Evolutionary conservation across 2,888 invertebrate genomes (phyloP).

Genomic region (Nebria brevicollis): DNA sequence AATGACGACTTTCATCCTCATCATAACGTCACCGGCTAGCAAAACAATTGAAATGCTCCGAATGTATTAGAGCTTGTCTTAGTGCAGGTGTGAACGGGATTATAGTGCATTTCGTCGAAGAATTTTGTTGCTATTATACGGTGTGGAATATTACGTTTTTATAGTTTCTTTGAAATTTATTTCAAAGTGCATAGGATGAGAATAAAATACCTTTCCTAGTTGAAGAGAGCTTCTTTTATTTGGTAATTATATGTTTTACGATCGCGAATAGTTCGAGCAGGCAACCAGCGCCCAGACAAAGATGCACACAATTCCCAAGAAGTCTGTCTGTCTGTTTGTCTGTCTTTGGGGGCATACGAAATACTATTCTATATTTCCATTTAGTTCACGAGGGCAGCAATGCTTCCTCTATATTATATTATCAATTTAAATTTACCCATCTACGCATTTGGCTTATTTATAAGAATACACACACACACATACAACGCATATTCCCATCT

Average conservation of each 20-base stretch:
- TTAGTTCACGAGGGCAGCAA: not conserved
- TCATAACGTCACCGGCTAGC: no score
- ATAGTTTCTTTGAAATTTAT: constrained; percentile 48
- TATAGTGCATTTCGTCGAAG: constrained; percentile 45
- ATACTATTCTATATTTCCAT: not conserved
- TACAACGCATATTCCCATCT: no score
- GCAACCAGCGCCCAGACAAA: constrained; percentile 8
- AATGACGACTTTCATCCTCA: not conserved
- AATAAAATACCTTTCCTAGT: constrained; percentile 48
- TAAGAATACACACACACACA: no score
- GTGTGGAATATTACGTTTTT: constrained; percentile 47
- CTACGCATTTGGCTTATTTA: no score
- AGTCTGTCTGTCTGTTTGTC: not conserved
- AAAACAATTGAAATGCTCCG: not conserved
- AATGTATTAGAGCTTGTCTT: not conserved
- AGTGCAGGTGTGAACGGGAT: constrained; percentile 21
- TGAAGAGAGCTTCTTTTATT: constrained; percentile 47
- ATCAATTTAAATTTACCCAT: no score
- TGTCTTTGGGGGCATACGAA: not conserved
- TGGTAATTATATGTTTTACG: constrained; percentile 48
- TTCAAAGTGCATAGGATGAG: constrained; percentile 47
- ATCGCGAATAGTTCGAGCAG: constrained; percentile 46
- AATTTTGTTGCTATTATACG: constrained; percentile 46
- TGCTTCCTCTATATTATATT: no score
- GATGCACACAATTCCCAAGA: not conserved